Evolutionary conservation across 37 sponge, comb jelly and placozoan genomes (phyloP), one percentile per base, ranked within the genome.

Genomic region (Eunapius fragilis): DNA sequence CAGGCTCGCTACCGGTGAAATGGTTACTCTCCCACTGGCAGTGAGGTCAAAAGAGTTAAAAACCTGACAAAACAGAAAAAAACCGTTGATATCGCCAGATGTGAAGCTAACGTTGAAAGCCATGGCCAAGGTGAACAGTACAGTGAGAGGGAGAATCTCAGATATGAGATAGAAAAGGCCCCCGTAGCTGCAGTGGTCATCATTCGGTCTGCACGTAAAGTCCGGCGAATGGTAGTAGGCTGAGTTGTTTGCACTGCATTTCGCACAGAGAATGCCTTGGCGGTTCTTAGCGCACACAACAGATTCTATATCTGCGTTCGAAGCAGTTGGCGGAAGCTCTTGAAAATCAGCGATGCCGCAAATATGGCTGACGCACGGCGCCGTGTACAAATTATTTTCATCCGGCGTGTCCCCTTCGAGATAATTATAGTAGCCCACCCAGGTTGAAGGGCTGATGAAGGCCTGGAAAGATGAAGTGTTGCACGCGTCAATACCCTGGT

Each of bases 61-160:
- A 23, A 83, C 10, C n/a, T 89, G 89, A 33, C 78, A 67, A 67
- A 89, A 89, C 30, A 89, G 37, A 47, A 89, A 73, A 25, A 84
- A 89, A 0, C 89, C 85, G 25, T 45, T 79, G 2, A 79, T 34
- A 25, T 45, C 36, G 4, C 89, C 89, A 37, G 89, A 80, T 67
- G 89, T 84, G 41, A 89, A 89, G 37, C 89, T 84, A 14, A 89
- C 70, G 58, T 89, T 58, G 13, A 89, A 78, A 4, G 28, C 32
- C 32, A 84, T 28, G 2, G 84, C 69, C 19, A 70, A 24, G 0
- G 37, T 26, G 30, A 89, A 89, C 10, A 84, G n/a, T 12, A 89
- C 25, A 68, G 76, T 49, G 27, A 89, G 38, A 28, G 89, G 89
- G 36, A 89, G n/a, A 11, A 89, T 50, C 41, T 89, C 89, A 11